Evolutionary conservation across 2,888 invertebrate genomes (phyloP).

Genomic region (Helicoverpa assulta): DNA sequence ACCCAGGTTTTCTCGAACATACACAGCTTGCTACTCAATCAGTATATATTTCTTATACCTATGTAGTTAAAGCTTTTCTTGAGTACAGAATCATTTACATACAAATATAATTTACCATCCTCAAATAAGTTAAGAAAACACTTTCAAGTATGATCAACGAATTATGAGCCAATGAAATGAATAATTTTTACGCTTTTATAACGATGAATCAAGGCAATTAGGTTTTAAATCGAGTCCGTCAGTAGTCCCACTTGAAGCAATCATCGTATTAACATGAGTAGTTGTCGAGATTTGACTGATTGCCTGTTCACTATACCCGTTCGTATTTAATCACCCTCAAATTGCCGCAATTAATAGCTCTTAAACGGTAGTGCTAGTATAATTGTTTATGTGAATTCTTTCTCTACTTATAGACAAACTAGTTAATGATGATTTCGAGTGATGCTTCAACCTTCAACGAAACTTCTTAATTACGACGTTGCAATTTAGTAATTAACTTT

Average conservation of each 20-base stretch:
- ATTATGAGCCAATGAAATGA: slow-evolving; percentile 19
- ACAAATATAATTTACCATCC: slow-evolving; percentile 2
- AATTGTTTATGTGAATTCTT: slow-evolving; percentile 67
- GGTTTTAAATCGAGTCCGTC: slow-evolving; percentile 56
- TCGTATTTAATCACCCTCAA: slow-evolving; percentile 77
- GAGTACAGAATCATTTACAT: not conserved
- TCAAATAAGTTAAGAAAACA: slow-evolving; percentile 14
- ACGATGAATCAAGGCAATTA: slow-evolving; percentile 57
- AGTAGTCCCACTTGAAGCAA: slow-evolving; percentile 70
- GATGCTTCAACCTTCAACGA: slow-evolving; percentile 53
- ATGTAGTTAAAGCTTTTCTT: no score
- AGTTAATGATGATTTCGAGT: slow-evolving; percentile 55
- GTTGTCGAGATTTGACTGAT: slow-evolving; percentile 79
- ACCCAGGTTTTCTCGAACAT: no score
- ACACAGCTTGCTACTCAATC: no score
- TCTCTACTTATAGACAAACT: slow-evolving; percentile 49
- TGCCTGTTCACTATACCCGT: slow-evolving; percentile 74
- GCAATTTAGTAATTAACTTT: slow-evolving; percentile 44
- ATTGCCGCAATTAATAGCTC: slow-evolving; percentile 77
- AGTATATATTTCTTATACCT: no score
- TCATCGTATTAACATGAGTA: slow-evolving; percentile 77
- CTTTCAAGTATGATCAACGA: slow-evolving; percentile 4
- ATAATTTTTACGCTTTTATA: slow-evolving; percentile 39
- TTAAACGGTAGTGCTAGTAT: slow-evolving; percentile 67
- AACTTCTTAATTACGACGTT: slow-evolving; percentile 43